Conservation (phyloP, 2,113 vertebrate species). For the Clarias batrachus region DNA sequence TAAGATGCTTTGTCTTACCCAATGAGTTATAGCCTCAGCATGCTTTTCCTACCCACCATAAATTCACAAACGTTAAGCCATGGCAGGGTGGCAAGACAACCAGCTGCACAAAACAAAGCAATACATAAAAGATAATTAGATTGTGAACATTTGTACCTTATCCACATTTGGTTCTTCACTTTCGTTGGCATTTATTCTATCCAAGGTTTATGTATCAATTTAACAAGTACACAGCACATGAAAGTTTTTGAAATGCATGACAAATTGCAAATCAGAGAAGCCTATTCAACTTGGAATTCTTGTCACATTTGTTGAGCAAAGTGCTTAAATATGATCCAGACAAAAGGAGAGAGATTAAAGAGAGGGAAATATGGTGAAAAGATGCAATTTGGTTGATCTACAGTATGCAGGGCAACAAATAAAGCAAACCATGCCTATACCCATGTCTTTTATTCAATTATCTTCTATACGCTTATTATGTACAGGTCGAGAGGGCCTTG, state of each 20-base stretch:
- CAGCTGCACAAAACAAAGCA: conserved; percentile 58
- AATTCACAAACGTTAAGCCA: conserved; percentile 77
- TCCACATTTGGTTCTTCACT: conserved; percentile 60
- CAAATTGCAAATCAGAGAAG: conserved; percentile 51
- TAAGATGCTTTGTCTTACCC: conserved; percentile 69
- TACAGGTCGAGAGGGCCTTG: no score
- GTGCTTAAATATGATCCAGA: conserved; percentile 26
- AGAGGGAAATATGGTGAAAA: neutral
- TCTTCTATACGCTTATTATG: neutral
- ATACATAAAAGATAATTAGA: conserved; percentile 72
- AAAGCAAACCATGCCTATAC: neutral
- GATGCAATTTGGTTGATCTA: neutral
- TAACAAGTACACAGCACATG: conserved; percentile 20
- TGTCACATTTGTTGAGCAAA: conserved; percentile 38
- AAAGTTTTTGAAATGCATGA: conserved; percentile 32
- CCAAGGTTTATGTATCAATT: conserved; percentile 44
- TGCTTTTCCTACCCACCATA: conserved; percentile 67
- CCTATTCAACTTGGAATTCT: conserved; percentile 53
- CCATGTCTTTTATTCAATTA: conserved; percentile 10
- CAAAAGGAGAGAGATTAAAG: neutral
- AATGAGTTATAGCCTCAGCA: conserved; percentile 72
- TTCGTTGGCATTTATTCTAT: conserved; percentile 53
- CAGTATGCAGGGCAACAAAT: neutral
- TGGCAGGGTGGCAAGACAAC: conserved; percentile 57
- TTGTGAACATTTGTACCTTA: conserved; percentile 64